Conservation (phyloP, 2,797 vertebrate genomes). For the Cetoscarus ocellatus region DNA sequence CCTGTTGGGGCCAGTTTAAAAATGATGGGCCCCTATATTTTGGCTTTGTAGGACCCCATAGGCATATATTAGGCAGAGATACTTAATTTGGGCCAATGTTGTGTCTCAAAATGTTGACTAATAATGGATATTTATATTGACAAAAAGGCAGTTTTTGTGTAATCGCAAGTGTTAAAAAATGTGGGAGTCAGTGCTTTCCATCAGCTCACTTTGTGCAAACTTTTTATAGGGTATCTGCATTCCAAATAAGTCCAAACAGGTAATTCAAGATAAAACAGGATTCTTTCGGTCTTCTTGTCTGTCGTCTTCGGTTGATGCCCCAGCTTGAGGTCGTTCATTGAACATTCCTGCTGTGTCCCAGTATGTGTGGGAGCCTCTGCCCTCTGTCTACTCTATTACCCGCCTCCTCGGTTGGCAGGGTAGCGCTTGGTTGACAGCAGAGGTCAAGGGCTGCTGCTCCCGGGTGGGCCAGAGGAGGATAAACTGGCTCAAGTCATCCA, state of each 20-base stretch:
- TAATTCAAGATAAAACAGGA: neutral
- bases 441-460: slow-evolving; percentile 54
- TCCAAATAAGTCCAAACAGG: neutral
- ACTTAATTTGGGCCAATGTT: too few relatives aligned
- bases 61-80: too few relatives aligned
- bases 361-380: slow-evolving; percentile 27
- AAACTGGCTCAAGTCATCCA: slow-evolving; percentile 28
- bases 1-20: too few relatives aligned
- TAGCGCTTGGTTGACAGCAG: slow-evolving; percentile 38
- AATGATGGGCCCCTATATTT: too few relatives aligned
- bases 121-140: too few relatives aligned
- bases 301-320: slow-evolving; percentile 1
- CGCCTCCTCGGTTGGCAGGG: slow-evolving; percentile 25
- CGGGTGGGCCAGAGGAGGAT: slow-evolving; percentile 21
- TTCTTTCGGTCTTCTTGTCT: neutral
- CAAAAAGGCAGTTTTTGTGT: too few relatives aligned
- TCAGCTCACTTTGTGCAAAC: too few relatives aligned
- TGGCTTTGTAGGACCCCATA: too few relatives aligned
- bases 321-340: neutral
- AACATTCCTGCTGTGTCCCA: slow-evolving; percentile 6
- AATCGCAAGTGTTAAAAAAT: too few relatives aligned
- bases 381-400: slow-evolving; percentile 44
- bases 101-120: too few relatives aligned
- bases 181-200: too few relatives aligned
- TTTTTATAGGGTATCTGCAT: neutral